These are phyloP conservation scores for Drosophila falleni DNA, from an alignment of 2,888 invertebrate genomes.

Conservation along the genomic window DNA sequence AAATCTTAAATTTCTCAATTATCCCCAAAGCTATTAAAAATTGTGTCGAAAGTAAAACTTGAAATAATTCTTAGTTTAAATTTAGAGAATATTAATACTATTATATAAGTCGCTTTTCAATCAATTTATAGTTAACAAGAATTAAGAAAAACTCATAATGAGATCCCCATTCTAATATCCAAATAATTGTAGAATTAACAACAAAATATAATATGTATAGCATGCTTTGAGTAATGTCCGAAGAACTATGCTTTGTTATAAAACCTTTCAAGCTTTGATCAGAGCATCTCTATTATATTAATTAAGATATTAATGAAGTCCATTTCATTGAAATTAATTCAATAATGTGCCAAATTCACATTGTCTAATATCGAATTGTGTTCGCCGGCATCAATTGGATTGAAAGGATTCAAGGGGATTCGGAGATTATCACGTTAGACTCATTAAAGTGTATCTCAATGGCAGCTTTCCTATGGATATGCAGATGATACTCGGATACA, in stretches of 20 bases:
- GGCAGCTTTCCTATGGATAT: constrained; percentile 31
- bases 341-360: constrained; percentile 26
- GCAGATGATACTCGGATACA: constrained; percentile 25
- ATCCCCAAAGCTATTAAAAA: too few relatives aligned
- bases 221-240: neutral
- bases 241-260: neutral
- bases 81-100: too few relatives aligned
- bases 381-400: constrained; percentile 21
- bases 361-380: constrained; percentile 3
- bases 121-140: too few relatives aligned
- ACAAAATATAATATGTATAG: neutral
- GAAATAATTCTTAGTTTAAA: too few relatives aligned
- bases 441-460: constrained; percentile 54
- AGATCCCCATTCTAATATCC: neutral
- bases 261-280: neutral
- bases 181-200: neutral
- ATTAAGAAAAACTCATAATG: neutral
- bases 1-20: neutral
- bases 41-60: too few relatives aligned
- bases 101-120: too few relatives aligned
- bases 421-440: constrained; percentile 43
- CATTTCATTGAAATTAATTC: constrained; percentile 3
- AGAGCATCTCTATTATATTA: neutral
- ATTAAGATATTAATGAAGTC: constrained; percentile 1
- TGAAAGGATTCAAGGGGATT: constrained; percentile 34